A percentile compares a stretch with the other conserved stretches of the same genome.
Evolutionary conservation across 2,113 vertebrate genomes (phyloP).

Genomic region (Neolamprologus tretocephalus): DNA sequence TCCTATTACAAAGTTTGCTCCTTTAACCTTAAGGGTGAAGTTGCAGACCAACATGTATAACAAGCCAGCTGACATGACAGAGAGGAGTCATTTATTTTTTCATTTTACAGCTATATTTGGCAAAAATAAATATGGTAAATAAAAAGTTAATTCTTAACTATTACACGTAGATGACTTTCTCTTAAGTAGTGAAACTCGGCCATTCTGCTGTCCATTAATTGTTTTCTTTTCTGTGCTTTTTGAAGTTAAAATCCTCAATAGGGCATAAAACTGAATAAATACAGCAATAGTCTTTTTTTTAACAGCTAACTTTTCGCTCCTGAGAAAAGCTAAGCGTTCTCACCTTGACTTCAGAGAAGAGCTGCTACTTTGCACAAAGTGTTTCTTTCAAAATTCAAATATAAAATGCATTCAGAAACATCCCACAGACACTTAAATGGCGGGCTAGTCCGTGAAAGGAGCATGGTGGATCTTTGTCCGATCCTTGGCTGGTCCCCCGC

Average conservation of each 20-base stretch:
- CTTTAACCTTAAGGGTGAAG: neutral
- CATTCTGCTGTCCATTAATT: neutral
- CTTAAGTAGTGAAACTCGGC: neutral
- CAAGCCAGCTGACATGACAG: neutral
- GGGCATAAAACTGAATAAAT: neutral
- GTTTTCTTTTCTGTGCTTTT: neutral
- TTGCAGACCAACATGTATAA: neutral
- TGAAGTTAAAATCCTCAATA: neutral
- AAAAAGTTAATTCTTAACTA: neutral
- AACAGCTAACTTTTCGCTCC: neutral
- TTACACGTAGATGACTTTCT: neutral
- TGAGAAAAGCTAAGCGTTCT: neutral
- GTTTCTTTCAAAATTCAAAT: neutral
- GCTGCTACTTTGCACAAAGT: neutral
- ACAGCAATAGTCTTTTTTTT: neutral
- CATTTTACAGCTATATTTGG: neutral
- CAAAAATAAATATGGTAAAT: neutral
- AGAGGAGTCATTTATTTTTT: neutral
- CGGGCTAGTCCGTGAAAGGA: neutral
- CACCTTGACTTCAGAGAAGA: neutral
- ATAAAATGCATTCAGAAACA: neutral
- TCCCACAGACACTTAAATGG: neutral
- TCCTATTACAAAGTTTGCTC: neutral
- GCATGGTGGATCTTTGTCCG: accelerated
- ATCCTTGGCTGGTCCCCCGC: neutral